Conservation (phyloP, 1,140 invertebrate genomes). For the Hycleus phaleratus region DNA sequence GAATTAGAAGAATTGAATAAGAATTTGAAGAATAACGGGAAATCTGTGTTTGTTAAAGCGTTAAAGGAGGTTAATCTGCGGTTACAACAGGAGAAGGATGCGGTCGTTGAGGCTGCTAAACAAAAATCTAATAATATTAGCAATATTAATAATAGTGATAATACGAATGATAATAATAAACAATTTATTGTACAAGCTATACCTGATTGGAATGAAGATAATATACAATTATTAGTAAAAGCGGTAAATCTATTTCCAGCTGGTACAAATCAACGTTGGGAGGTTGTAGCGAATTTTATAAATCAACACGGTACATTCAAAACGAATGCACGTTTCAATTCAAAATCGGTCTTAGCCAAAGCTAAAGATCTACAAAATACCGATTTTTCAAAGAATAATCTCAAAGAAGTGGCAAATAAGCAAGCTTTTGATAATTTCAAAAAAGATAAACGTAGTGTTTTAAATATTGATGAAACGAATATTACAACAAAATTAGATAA, state of each 20-base stretch:
- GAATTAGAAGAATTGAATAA: conserved; percentile 75
- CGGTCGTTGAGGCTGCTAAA: conserved; percentile 46
- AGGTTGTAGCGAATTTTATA: conserved; percentile 92
- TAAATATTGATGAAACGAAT: conserved; percentile 50
- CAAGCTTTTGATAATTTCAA: conserved; percentile 88
- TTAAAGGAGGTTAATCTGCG: conserved; percentile 53
- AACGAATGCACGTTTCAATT: conserved; percentile 50
- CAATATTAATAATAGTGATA: too few relatives aligned
- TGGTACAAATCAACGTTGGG: conserved; percentile 92
- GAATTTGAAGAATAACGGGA: conserved; percentile 56
- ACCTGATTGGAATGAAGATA: conserved; percentile 72
- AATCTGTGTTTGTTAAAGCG: conserved; percentile 57
- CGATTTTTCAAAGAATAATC: conserved; percentile 73
- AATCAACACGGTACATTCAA: conserved; percentile 73
- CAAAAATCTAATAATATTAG: conserved; percentile 37
- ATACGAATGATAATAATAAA: conserved; percentile 31
- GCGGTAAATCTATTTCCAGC: conserved; percentile 95
- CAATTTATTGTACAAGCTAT: conserved; percentile 39
- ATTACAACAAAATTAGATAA: conserved; percentile 45
- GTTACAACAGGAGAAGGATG: conserved; percentile 68
- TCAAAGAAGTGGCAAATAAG: conserved; percentile 83
- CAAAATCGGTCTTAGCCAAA: conserved; percentile 91
- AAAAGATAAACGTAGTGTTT: conserved; percentile 68
- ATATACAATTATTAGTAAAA: conserved; percentile 83
- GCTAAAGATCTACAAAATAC: conserved; percentile 90